Evolutionary conservation across 1,140 invertebrate species (phyloP).

Genomic region (Drosophila triauraria): DNA sequence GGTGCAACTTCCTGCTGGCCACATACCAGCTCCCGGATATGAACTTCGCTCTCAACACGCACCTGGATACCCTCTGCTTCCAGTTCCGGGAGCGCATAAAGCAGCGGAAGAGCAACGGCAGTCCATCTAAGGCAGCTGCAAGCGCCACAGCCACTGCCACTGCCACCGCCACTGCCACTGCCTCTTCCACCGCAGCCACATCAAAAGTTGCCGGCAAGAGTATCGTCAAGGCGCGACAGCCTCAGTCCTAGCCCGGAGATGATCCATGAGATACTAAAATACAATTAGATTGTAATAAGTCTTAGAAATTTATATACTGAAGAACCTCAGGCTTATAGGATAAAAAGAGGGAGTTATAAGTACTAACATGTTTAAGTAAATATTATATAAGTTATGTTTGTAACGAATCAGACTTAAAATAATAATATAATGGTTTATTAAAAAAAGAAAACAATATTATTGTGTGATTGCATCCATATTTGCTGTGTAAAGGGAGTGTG

Average conservation of each 20-base stretch:
- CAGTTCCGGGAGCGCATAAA: conserved; percentile 57
- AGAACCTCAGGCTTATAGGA: neutral
- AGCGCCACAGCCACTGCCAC: neutral
- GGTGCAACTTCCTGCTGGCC: conserved; percentile 68
- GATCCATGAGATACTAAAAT: neutral
- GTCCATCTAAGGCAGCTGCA: neutral
- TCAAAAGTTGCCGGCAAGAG: conserved; percentile 7
- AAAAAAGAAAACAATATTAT: neutral
- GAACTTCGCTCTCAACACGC: conserved; percentile 58
- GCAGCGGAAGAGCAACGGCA: conserved; percentile 18
- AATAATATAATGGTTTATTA: neutral
- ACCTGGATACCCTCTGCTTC: conserved; percentile 3
- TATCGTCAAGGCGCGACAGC: conserved; percentile 6
- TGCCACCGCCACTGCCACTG: neutral
- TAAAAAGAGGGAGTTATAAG: neutral
- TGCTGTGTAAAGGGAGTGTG: conserved; percentile 1
- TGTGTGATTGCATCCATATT: neutral
- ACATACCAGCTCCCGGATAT: conserved; percentile 72
- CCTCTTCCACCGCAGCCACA: neutral
- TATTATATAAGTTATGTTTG: neutral
- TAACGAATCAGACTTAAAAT: neutral
- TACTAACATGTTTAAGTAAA: neutral
- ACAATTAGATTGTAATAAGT: neutral
- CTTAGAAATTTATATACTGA: neutral
- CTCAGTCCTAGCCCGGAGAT: neutral